Evolutionary conservation across 1,140 invertebrate genomes (phyloP), one percentile per base, ranked within the genome.

Genomic region (Anastrepha ludens): DNA sequence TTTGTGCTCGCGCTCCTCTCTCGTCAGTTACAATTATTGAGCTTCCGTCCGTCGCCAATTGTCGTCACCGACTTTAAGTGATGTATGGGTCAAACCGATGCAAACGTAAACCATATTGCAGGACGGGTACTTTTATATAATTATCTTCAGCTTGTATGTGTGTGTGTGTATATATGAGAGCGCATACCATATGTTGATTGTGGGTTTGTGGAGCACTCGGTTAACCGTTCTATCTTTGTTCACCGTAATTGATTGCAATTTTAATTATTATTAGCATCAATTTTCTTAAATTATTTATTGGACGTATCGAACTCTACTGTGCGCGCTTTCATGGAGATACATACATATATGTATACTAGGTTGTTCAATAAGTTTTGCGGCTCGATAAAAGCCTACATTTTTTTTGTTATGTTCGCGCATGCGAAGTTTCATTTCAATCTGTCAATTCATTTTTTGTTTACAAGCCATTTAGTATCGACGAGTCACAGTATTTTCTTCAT

Each of bases 31-130:
- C 29, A 29, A 67, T 67, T 8, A 67, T 67, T 7, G 64, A 7
- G 64, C 64, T 67, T 67, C 64, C 64, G 64, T 67, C 64, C 64
- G 64, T 67, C 70, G 44, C 3, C 41, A 74, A 74, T 47, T 74
- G 41, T 6, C 13, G 41, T 74, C 44, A 50, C 11, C 17, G 41
- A 39, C 47, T 41, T 67, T 67, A 5, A 6, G n/a, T 74, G 15
- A 74, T 47, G 41, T 47, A 47, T 67, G 64, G 64, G n/a, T 67
- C 64, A 67, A 67, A 62, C 60, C 13, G 60, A 17, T 8, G 60
- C 60, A 62, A 62, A 62, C 50, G 15, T 62, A 62, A 11, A n/a
- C 1, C 1, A 29, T 29, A 29, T 29, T 29, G 29, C 15, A 17
- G 60, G 9, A 62, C 60, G 60, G 60, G 17, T 62, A 17, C 2